Conservation (phyloP, 2,888 invertebrate species). For the Stenoptilia bipunctidactyla region DNA sequence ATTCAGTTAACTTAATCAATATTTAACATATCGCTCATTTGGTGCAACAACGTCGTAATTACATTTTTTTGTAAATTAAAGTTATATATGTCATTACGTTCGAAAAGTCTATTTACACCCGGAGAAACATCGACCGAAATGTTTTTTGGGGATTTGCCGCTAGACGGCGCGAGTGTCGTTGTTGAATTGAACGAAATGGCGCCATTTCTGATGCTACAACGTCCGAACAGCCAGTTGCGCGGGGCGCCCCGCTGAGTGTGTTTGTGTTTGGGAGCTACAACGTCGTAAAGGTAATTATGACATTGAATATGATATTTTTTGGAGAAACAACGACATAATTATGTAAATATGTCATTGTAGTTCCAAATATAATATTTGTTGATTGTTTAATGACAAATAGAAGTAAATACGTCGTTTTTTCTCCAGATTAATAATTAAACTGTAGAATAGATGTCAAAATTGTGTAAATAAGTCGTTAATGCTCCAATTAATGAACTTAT, state of each 20-base stretch:
- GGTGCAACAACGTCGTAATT: not conserved
- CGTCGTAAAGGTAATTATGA: slow-evolving; percentile 5
- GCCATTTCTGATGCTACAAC: slow-evolving; percentile 8
- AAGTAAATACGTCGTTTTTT: not conserved
- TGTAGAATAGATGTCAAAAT: not conserved
- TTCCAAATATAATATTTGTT: not conserved
- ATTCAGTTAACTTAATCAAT: no score
- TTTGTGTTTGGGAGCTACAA: slow-evolving; percentile 4
- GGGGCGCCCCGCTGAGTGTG: slow-evolving; percentile 5
- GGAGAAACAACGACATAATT: slow-evolving; percentile 1
- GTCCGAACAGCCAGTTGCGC: slow-evolving; percentile 1
- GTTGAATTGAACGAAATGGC: slow-evolving; percentile 7
- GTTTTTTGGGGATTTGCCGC: slow-evolving; percentile 6
- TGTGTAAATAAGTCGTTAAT: not conserved
- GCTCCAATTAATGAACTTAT: not conserved
- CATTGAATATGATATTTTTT: slow-evolving; percentile 2
- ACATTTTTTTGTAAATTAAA: not conserved
- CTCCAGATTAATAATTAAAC: not conserved
- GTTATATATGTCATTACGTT: slow-evolving; percentile 4
- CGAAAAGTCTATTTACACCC: slow-evolving; percentile 6
- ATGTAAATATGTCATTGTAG: slow-evolving; percentile 1
- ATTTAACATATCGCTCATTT: no score
- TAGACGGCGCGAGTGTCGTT: slow-evolving; percentile 6
- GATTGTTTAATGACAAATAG: no score
- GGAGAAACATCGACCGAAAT: slow-evolving; percentile 6